Percentiles rank a stretch among this genome's conserved stretches.
phyloP scores from a whole-genome alignment of 1,140 invertebrate species.

The Nautilus pompilius region DNA sequence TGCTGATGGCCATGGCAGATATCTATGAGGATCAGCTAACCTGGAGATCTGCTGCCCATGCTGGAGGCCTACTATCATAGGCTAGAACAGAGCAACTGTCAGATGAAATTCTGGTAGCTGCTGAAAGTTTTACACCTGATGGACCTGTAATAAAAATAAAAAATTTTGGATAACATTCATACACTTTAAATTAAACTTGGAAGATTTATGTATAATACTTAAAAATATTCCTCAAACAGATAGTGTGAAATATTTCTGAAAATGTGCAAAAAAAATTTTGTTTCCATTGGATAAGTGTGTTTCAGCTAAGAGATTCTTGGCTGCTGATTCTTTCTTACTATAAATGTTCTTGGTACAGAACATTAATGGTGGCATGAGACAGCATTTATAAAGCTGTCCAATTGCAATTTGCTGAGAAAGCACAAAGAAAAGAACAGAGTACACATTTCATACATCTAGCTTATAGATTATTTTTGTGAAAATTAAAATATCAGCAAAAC shows the following conservation, averaged over 20 bases:
- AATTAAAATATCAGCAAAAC: background rate
- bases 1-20: too few species aligned
- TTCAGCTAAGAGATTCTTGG: too few species aligned
- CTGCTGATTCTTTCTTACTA: too few species aligned
- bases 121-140: background rate
- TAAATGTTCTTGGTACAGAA: too few species aligned
- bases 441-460: too few species aligned
- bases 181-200: background rate
- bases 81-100: conserved; percentile 5
- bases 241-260: background rate
- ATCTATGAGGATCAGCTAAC: conserved; percentile 54
- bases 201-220: background rate
- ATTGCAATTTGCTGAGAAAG: too few species aligned
- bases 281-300: too few species aligned
- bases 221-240: background rate
- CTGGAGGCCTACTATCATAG: conserved; percentile 40
- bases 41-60: conserved; percentile 36
- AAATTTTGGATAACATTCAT: background rate
- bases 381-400: too few species aligned
- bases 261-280: background rate
- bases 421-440: too few species aligned
- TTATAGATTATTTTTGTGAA: too few species aligned
- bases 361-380: too few species aligned
- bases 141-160: background rate
- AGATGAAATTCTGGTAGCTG: conserved; percentile 3